Conservation (phyloP, 2,113 vertebrate species). For the Chitala chitala region DNA sequence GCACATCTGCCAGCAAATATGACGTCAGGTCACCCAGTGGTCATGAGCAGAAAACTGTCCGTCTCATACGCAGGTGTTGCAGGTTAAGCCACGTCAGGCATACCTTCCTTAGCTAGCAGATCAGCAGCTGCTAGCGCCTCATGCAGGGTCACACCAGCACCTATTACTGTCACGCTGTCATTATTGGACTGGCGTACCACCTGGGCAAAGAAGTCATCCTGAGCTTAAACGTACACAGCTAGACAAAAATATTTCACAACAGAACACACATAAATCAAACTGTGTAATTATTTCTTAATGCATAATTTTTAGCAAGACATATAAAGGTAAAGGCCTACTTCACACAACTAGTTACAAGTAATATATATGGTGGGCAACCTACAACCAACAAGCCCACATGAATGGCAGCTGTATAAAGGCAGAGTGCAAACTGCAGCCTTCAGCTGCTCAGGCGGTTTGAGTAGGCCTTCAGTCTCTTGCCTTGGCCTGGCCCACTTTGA, state of each 20-base stretch:
- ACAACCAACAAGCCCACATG: too few relatives aligned
- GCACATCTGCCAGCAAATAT: conserved; percentile 53
- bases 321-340: too few relatives aligned
- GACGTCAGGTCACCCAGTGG: neutral
- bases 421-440: neutral
- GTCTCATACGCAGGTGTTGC: too few relatives aligned
- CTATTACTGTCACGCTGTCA: conserved; percentile 72
- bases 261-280: neutral
- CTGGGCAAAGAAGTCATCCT: conserved; percentile 44
- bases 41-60: too few relatives aligned
- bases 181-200: conserved; percentile 65
- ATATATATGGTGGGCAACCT: too few relatives aligned
- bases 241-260: neutral
- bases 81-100: too few relatives aligned
- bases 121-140: conserved; percentile 73
- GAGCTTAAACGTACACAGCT: too few relatives aligned
- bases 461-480: conserved; percentile 42
- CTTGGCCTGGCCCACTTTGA: conserved; percentile 74
- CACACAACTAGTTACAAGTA: too few relatives aligned
- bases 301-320: too few relatives aligned
- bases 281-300: too few relatives aligned
- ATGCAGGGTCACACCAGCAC: conserved; percentile 75
- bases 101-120: conserved; percentile 66
- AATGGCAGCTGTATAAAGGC: neutral
- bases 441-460: neutral